A percentile compares a stretch with the other conserved stretches of the same genome.
Conservation (phyloP, 2,888 invertebrate genomes). For the Eupithecia dodoneata region DNA sequence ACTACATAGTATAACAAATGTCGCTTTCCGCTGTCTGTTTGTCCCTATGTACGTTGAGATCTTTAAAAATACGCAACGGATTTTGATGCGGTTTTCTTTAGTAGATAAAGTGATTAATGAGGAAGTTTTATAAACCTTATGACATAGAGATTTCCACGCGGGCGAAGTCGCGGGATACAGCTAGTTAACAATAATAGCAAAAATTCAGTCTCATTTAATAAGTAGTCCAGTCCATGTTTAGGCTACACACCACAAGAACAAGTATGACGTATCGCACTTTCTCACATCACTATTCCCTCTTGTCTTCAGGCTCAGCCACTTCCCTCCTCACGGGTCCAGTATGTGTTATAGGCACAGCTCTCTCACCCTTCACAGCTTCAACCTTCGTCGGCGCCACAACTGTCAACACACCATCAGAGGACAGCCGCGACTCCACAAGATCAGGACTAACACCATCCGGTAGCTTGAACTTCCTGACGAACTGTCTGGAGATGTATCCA, state of each 20-base stretch:
- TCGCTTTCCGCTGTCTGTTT: too few relatives aligned
- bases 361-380: conserved; percentile 69
- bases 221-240: neutral
- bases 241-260: conserved; percentile 17
- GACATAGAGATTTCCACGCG: too few relatives aligned
- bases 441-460: conserved; percentile 89
- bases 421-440: conserved; percentile 88
- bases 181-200: neutral
- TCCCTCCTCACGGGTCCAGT: conserved; percentile 82
- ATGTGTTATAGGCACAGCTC: conserved; percentile 83
- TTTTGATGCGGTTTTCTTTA: too few relatives aligned
- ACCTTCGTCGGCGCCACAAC: conserved; percentile 85
- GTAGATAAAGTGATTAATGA: too few relatives aligned
- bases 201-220: conserved; percentile 28
- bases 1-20: too few relatives aligned
- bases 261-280: neutral
- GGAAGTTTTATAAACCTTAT: too few relatives aligned
- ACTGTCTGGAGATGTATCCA: conserved; percentile 89
- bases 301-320: conserved; percentile 45
- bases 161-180: too few relatives aligned
- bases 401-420: conserved; percentile 90
- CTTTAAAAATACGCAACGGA: too few relatives aligned
- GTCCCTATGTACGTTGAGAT: too few relatives aligned
- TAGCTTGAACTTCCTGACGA: conserved; percentile 87
- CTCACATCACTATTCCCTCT: conserved; percentile 19